These are phyloP conservation scores for Champsocephalus gunnari DNA, from an alignment of 2,797 vertebrate genomes.

Conservation along the genomic window DNA sequence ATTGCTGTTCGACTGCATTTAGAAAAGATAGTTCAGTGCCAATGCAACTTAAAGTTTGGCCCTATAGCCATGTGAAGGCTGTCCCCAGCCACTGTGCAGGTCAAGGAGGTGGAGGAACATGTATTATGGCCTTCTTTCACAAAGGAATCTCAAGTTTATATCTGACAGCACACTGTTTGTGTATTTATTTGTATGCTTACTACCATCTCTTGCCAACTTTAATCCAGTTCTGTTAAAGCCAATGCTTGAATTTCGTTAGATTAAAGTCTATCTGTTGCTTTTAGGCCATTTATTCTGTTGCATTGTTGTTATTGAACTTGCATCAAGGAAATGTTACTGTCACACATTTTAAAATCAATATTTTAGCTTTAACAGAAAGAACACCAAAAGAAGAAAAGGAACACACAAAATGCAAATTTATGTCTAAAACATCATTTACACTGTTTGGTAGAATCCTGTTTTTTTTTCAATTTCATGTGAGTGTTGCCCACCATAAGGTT, in stretches of 20 bases:
- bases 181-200: not conserved
- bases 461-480: not conserved
- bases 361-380: not conserved
- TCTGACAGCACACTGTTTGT: not conserved
- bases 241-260: not conserved
- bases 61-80: not conserved
- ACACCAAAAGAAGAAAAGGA: no score
- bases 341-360: not conserved
- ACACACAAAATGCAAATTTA: not conserved
- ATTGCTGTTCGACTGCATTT: not conserved
- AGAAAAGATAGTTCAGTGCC: not conserved
- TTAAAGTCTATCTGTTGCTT: not conserved
- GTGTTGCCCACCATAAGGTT: not conserved
- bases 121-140: not conserved
- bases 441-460: not conserved
- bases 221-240: not conserved
- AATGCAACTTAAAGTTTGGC: no score
- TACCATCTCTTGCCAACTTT: not conserved
- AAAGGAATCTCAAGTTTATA: not conserved
- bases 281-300: not conserved
- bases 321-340: not conserved
- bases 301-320: not conserved
- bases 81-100: not conserved
- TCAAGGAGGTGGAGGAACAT: not conserved
- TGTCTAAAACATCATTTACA: not conserved